A percentile compares a stretch with the other conserved stretches of the same genome.
Conservation (phyloP, 2,888 invertebrate species). For the Bombylius discolor region DNA sequence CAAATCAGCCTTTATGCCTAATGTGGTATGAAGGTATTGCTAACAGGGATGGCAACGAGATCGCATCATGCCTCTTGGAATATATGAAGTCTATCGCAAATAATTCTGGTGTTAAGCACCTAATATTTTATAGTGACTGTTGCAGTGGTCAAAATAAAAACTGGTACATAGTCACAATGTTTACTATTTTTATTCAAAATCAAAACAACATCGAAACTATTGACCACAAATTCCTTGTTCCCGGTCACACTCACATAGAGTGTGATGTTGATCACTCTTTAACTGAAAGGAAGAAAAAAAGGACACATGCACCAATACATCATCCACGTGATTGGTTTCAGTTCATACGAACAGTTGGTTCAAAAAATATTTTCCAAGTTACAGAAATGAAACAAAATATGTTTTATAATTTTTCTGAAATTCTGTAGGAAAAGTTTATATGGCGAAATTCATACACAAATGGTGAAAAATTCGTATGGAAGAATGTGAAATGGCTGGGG, state of each 20-base stretch:
- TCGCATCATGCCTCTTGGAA: slow-evolving; percentile 17
- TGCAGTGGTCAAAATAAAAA: slow-evolving; percentile 7
- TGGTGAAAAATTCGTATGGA: slow-evolving; percentile 6
- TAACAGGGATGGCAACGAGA: slow-evolving; percentile 19
- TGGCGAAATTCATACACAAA: slow-evolving; percentile 1
- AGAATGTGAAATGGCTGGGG: slow-evolving; percentile 1
- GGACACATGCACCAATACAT: not conserved
- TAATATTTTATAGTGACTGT: slow-evolving; percentile 3
- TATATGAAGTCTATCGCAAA: slow-evolving; percentile 9
- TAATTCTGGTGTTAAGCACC: slow-evolving; percentile 2
- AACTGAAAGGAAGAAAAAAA: not conserved
- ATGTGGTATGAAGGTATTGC: slow-evolving; percentile 23
- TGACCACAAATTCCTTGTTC: slow-evolving; percentile 9
- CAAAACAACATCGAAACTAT: slow-evolving; percentile 6
- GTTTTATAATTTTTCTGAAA: not conserved
- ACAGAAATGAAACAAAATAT: not conserved
- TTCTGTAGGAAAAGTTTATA: not conserved
- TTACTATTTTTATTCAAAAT: slow-evolving; percentile 6
- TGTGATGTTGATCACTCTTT: slow-evolving; percentile 1
- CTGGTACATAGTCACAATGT: slow-evolving; percentile 6
- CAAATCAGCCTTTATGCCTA: slow-evolving; percentile 15
- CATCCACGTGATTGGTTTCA: slow-evolving; percentile 8
- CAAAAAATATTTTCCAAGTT: not conserved
- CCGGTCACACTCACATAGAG: slow-evolving; percentile 5
- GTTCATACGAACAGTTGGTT: slow-evolving; percentile 3